These are phyloP conservation scores for Tragelaphus scriptus DNA, from an alignment of 2,113 vertebrate species.

Conservation along the genomic window DNA sequence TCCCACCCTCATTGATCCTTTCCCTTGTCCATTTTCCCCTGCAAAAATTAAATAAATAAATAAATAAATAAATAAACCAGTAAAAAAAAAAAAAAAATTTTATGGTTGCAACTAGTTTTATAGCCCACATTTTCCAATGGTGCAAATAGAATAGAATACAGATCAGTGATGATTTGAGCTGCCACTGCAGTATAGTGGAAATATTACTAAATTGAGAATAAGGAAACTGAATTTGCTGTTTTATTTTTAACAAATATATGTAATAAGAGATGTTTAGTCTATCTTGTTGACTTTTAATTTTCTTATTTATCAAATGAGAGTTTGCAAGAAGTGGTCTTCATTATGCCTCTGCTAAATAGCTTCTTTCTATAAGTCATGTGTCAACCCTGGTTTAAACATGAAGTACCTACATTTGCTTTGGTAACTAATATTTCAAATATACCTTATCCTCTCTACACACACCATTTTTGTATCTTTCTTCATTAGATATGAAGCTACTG, in stretches of 20 bases:
- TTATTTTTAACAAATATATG: background rate
- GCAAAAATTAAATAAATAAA: too few species aligned
- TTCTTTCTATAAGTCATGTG: background rate
- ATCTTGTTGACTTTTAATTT: background rate
- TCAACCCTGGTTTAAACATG: rapidly evolving
- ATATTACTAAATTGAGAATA: background rate
- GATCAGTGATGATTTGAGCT: background rate
- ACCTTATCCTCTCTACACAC: background rate
- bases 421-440: background rate
- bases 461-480: background rate
- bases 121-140: background rate
- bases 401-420: background rate
- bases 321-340: background rate
- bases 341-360: background rate
- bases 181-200: background rate
- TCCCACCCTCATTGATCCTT: too few species aligned
- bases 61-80: too few species aligned
- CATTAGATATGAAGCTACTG: background rate
- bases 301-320: background rate
- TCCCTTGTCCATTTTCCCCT: too few species aligned
- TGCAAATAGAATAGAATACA: background rate
- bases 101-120: background rate
- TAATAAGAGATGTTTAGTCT: background rate
- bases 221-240: background rate
- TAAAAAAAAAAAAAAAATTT: too few species aligned